Conservation (phyloP, 30 jellyfish, hydroid and myxozoan genomes). For the Aurelia sp. region DNA sequence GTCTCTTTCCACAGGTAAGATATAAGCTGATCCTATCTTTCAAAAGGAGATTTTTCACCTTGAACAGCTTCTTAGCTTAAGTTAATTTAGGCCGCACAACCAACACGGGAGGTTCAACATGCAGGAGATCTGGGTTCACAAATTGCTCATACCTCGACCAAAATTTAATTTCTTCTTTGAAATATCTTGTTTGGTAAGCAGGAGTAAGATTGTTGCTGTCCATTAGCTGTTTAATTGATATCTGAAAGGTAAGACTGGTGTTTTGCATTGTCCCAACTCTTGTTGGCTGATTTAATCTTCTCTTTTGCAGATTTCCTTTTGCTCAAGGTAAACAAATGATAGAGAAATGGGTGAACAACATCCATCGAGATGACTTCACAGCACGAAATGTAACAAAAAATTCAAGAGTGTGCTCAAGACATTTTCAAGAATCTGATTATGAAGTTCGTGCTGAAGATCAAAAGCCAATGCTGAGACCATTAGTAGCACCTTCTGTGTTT, state of each 20-base stretch:
- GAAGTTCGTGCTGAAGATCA: neutral
- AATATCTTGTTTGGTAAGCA: conserved; percentile 4
- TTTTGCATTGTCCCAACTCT: neutral
- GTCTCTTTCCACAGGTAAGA: neutral
- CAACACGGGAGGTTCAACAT: no score
- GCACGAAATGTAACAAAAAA: neutral
- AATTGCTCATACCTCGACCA: no score
- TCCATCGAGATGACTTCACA: conserved; percentile 14
- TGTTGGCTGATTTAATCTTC: neutral
- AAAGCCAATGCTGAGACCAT: neutral
- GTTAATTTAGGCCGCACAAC: no score
- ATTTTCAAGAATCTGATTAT: neutral
- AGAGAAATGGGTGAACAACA: conserved; percentile 6
- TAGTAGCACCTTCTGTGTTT: neutral
- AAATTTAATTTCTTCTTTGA: neutral
- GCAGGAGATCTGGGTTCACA: no score
- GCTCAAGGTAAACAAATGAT: conserved; percentile 10
- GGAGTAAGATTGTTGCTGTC: neutral
- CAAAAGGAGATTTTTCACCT: no score
- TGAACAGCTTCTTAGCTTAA: no score
- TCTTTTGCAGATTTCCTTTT: conserved; percentile 3
- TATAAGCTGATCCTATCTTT: neutral
- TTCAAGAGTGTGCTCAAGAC: conserved; percentile 24
- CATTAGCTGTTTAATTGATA: no score
- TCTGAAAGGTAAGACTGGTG: no score